Base-by-base conservation (phyloP, 2,113 vertebrate genomes). In the Porphyrio hochstetteri region DNA sequence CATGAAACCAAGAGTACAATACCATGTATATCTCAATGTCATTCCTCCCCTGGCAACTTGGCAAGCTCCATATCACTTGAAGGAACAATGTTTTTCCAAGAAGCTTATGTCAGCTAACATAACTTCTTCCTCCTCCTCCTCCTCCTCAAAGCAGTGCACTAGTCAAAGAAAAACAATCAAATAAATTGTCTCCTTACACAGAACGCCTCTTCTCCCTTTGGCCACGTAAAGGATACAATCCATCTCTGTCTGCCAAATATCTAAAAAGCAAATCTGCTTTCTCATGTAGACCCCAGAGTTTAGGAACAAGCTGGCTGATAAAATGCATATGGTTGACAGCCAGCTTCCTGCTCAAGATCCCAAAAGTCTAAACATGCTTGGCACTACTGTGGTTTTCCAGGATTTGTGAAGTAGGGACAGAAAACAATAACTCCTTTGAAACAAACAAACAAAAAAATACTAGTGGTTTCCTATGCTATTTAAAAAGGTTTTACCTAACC, bases 191-290 rank as follows among this genome's bases (percentile, higher is more conserved):
- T 33, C 55, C 40, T 90, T 83, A 71, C 57, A 82, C 28, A 83
- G 53, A 91, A 77, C 9, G 19, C 31, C 44, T 82, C 36, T 74
- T 88, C 36, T 63, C 57, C 91, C 72, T 91, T 46, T 69, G 46
- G 63, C 38, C 40, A 33, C 18, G 16, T 63, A 77, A 92, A 91
- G 17, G 27, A 91, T 67, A 29, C 40, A 88, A 96, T 95, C 69
- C 29, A 68, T 80, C 91, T 94, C 33, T 92, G 86, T 78, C 85
- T 9, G 11, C 53, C 60, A 94, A 93, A 70, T 88, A 71, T 63
- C 89, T 83, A 57, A 89, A 89, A 84, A 72, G 68, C n/a, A 93
- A 87, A 93, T 95, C 53, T 82, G 59, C 44, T 94, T 95, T 90
- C 68, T 71, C 56, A 11, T 27, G 42, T 40, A 88, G 83, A 75